Evolutionary conservation across 1,140 invertebrate species (phyloP), one percentile per base, ranked within the genome.

Genomic region (Bombus consobrinus): DNA sequence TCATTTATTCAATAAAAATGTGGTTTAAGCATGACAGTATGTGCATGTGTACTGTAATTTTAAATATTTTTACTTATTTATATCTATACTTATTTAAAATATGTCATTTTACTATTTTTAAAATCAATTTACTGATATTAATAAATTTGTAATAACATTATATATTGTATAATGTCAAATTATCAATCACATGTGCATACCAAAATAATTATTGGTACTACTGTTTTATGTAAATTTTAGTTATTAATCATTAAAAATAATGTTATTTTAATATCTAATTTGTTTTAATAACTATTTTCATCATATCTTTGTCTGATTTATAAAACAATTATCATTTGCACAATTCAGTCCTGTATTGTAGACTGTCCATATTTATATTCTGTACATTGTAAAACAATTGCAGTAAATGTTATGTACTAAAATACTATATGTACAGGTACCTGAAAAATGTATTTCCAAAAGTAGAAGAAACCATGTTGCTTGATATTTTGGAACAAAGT

Each of bases 401-500:
- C 37, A 78, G 18, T 73, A 71, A 81, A 80, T 78, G 10, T 41
- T 73, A 87, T 57, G 83, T 37, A 77, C 71, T 71, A 66, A 43
- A 75, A 41, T 57, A 73, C 59, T 89, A 69, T 87, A 68, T 86
- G 86, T 86, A 85, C 94, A 98, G 98, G 95, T 98, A 98, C 94
- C 96, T 99, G 95, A 98, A 98, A 95, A 98, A 97, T 92, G 96
- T 98, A 89, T 98, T 98, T 94, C 98, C 98, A n/a, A 97, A 98
- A 95, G 98, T 97, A 1, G 98, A 99, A 88, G 98, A 98, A 94
- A 98, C 97, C n/a, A 94, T 98, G 43, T 96, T 99, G 15, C 95
- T 98, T 73, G 98, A 98, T 93, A 96, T 98, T 80, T 94, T 99
- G 53, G 97, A 97, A 81, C 97, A 97, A 93, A 97, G 97, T 88